phyloP scores from a whole-genome alignment of 2,888 invertebrate species.

The Congeria kusceri region DNA sequence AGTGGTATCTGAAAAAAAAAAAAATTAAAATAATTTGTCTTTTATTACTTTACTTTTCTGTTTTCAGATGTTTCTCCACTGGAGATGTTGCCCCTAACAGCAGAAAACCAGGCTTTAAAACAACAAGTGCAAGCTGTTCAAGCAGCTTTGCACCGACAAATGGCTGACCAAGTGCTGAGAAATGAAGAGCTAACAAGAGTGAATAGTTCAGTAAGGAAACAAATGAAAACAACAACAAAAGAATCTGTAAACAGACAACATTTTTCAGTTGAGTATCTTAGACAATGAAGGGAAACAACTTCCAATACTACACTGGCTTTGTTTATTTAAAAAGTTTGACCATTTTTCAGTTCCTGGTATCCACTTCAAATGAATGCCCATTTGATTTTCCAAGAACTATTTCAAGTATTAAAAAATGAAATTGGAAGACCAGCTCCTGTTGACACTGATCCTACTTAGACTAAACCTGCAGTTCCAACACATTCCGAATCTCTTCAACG shows the following conservation, averaged over 20 bases:
- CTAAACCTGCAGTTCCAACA: constrained; percentile 50
- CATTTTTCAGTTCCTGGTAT: constrained; percentile 48
- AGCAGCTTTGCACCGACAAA: not conserved
- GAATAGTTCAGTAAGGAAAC: not conserved
- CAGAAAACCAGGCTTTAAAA: constrained; percentile 26
- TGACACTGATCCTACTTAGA: constrained; percentile 39
- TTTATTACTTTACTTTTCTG: not conserved
- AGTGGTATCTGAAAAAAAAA: constrained; percentile 15
- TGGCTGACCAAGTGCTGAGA: constrained; percentile 9
- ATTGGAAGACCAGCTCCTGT: constrained; percentile 41
- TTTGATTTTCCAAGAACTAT: constrained; percentile 20
- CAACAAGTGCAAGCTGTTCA: constrained; percentile 2
- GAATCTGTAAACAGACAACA: too few relatives aligned
- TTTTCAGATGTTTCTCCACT: constrained; percentile 32
- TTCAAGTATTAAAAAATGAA: constrained; percentile 18
- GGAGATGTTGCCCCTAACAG: constrained; percentile 28
- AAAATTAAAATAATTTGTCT: not conserved
- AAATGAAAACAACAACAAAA: not conserved
- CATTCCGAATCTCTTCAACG: constrained; percentile 32
- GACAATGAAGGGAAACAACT: constrained; percentile 10
- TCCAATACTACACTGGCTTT: constrained; percentile 27
- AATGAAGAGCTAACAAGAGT: constrained; percentile 1
- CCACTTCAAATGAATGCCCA: constrained; percentile 3
- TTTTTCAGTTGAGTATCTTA: not conserved
- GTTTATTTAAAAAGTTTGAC: constrained; percentile 28